Conservation (phyloP, 2,797 vertebrate genomes). For the Odontamblyopus lacepedii region DNA sequence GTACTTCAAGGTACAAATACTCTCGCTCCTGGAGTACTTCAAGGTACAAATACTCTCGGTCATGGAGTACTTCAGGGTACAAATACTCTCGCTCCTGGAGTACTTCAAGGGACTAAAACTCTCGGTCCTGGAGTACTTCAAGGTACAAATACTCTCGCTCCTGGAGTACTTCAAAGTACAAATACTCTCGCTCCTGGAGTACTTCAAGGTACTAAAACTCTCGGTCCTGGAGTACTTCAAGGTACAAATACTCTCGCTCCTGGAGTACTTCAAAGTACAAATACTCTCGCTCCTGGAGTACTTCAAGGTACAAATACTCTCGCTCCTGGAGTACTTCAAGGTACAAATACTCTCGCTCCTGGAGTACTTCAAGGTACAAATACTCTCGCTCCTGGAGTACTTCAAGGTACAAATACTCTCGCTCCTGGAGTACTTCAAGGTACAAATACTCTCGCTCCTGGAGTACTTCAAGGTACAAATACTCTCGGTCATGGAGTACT, state of each 20-base stretch:
- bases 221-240: too few species aligned
- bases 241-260: slow-evolving; percentile 95
- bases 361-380: slow-evolving; percentile 98
- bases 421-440: too few species aligned
- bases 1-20: slow-evolving; percentile 94
- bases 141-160: slow-evolving; percentile 88
- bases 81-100: slow-evolving; percentile 89
- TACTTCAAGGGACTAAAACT: slow-evolving; percentile 93
- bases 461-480: slow-evolving; percentile 97
- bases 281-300: slow-evolving; percentile 92
- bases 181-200: slow-evolving; percentile 91
- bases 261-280: slow-evolving; percentile 99
- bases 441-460: slow-evolving; percentile 98
- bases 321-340: too few species aligned
- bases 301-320: slow-evolving; percentile 88
- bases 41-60: slow-evolving; percentile 92
- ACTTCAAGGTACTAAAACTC: slow-evolving; percentile 91
- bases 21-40: too few species aligned
- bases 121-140: slow-evolving; percentile 99
- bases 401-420: slow-evolving; percentile 87
- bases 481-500: too few species aligned
- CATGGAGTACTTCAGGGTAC: slow-evolving; percentile 99
- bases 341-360: slow-evolving; percentile 97
- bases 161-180: slow-evolving; percentile 99
- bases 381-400: slow-evolving; percentile 93